These are phyloP conservation scores for Orthosia incerta DNA, from an alignment of 2,888 invertebrate species.

Conservation along the genomic window DNA sequence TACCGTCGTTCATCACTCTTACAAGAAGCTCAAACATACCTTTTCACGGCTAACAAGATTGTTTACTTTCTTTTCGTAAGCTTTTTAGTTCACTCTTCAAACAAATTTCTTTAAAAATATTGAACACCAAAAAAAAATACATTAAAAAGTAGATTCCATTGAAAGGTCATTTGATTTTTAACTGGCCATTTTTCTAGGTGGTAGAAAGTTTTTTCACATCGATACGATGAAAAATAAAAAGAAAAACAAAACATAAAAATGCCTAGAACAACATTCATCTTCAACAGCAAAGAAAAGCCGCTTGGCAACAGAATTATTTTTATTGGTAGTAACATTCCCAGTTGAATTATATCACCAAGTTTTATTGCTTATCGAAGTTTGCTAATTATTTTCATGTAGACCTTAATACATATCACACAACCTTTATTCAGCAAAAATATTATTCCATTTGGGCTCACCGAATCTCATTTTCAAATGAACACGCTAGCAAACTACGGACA, in stretches of 20 bases:
- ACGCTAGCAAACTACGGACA: neutral
- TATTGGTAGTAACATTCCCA: slow-evolving; percentile 7
- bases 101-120: no score
- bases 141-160: no score
- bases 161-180: no score
- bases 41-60: slow-evolving; percentile 1
- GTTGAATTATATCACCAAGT: neutral
- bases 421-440: neutral
- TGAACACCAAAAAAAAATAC: no score
- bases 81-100: neutral
- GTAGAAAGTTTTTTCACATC: no score
- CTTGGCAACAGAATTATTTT: neutral
- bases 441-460: no score
- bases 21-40: slow-evolving; percentile 11
- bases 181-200: no score
- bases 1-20: slow-evolving; percentile 22
- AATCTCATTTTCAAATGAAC: slow-evolving; percentile 4
- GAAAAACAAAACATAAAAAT: neutral
- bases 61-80: neutral
- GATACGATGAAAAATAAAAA: no score
- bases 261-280: neutral
- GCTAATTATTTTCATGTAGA: neutral
- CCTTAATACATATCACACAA: neutral
- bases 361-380: neutral
- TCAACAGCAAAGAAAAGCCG: neutral